Percentiles rank a stretch among this genome's conserved stretches.
phyloP scores from a whole-genome alignment of 2,888 invertebrate species.

The Rotaria macrura region DNA sequence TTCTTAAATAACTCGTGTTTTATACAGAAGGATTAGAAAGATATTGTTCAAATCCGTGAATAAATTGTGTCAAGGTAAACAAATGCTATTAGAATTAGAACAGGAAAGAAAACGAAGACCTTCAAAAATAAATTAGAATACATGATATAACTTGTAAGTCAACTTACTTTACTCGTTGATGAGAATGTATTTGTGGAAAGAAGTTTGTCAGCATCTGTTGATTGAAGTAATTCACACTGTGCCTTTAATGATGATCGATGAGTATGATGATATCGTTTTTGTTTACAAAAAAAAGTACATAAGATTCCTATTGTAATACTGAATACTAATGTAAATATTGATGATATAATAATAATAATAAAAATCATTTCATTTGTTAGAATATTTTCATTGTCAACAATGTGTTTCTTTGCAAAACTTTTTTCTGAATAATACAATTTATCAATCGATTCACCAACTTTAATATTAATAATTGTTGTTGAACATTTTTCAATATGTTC shows the following conservation, averaged over 20 bases:
- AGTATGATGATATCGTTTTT: background rate
- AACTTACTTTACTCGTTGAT: background rate
- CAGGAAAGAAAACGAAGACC: background rate
- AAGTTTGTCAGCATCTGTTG: background rate
- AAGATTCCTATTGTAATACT: constrained; percentile 3
- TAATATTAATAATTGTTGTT: background rate
- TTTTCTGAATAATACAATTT: background rate
- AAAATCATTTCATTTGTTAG: constrained; percentile 1
- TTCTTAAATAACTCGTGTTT: background rate
- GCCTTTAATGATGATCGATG: constrained; percentile 7
- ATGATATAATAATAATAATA: constrained; percentile 3
- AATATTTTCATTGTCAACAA: background rate
- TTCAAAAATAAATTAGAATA: background rate
- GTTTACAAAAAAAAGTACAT: constrained; percentile 7
- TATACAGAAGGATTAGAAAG: background rate
- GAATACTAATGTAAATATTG: background rate
- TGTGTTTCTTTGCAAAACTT: background rate
- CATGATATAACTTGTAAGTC: background rate
- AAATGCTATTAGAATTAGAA: background rate
- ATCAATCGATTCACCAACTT: background rate
- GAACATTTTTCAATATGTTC: background rate
- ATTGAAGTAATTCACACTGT: background rate
- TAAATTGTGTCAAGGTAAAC: background rate
- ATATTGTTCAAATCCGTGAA: background rate
- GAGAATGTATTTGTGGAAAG: background rate